A percentile compares a stretch with the other conserved stretches of the same genome.
Evolutionary conservation across 1,140 invertebrate species (phyloP).

Genomic region (Laodelphax striatellus): DNA sequence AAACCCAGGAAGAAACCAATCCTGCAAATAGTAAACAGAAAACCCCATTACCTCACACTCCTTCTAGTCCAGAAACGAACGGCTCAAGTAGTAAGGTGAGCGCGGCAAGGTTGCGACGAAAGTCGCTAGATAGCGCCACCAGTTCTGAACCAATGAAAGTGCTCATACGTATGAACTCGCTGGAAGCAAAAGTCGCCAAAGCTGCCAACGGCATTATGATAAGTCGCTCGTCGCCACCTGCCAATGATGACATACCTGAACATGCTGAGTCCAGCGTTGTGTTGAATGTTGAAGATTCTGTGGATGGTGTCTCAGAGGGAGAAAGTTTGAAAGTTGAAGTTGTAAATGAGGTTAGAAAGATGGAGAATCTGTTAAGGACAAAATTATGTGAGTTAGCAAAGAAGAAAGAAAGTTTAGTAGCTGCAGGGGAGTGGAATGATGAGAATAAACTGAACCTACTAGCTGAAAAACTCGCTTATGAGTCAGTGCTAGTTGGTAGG

Average conservation of each 20-base stretch:
- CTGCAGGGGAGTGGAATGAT: slow-evolving; percentile 48
- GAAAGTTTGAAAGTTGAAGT: slow-evolving; percentile 8
- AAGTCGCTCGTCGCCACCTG: slow-evolving; percentile 7
- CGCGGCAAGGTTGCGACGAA: slow-evolving; percentile 38
- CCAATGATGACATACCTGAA: slow-evolving; percentile 8
- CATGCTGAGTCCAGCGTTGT: not conserved
- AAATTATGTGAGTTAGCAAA: slow-evolving; percentile 52
- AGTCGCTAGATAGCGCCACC: slow-evolving; percentile 62
- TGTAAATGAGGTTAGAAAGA: slow-evolving; percentile 19
- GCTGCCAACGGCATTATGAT: slow-evolving; percentile 28
- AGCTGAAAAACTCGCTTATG: slow-evolving; percentile 63
- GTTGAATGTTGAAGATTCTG: slow-evolving; percentile 4
- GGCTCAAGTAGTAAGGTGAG: slow-evolving; percentile 24
- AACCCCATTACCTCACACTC: slow-evolving; percentile 33
- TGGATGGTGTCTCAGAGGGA: slow-evolving; percentile 8
- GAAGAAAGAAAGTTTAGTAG: slow-evolving; percentile 43
- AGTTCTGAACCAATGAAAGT: slow-evolving; percentile 67
- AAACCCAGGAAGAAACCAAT: not conserved
- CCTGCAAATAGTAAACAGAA: slow-evolving; percentile 19
- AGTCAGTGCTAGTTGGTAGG: slow-evolving; percentile 51
- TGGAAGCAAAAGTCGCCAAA: slow-evolving; percentile 58
- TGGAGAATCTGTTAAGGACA: slow-evolving; percentile 38
- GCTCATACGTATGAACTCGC: slow-evolving; percentile 53
- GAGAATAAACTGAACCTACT: slow-evolving; percentile 52
- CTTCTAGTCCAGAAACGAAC: slow-evolving; percentile 33